Conservation (phyloP, 2,797 vertebrate genomes). For the Chiloscyllium punctatum region DNA sequence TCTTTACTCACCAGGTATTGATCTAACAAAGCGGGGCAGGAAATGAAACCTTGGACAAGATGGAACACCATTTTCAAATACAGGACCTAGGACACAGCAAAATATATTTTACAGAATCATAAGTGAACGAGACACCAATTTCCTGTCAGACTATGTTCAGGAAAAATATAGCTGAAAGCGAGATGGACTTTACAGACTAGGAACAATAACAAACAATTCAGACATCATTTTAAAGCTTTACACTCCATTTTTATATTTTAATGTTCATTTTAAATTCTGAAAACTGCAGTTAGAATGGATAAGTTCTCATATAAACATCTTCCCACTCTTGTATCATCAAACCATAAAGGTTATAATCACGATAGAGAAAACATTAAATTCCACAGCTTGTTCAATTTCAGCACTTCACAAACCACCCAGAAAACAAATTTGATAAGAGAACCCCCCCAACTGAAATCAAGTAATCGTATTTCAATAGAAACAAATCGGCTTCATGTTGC, state of each 20-base stretch:
- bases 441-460: not conserved
- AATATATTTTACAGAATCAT: not conserved
- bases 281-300: not conserved
- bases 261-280: not conserved
- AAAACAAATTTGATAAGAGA: not conserved
- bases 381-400: not conserved
- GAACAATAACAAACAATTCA: not conserved
- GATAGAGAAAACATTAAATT: not conserved
- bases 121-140: too few relatives aligned
- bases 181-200: not conserved
- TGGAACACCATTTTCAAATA: conserved; percentile 57
- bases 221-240: not conserved
- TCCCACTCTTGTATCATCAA: not conserved
- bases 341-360: not conserved
- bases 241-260: too few relatives aligned
- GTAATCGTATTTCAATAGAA: not conserved
- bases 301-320: not conserved
- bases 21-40: conserved; percentile 93
- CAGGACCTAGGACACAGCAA: conserved; percentile 65
- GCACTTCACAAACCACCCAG: not conserved
- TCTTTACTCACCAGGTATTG: conserved; percentile 77
- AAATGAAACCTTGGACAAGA: conserved; percentile 89
- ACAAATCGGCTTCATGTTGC: too few relatives aligned
- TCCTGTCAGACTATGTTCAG: too few relatives aligned
- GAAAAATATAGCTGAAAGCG: not conserved